A percentile compares a stretch with the other conserved stretches of the same genome.
These are phyloP conservation scores for Melanophora roralis DNA, from an alignment of 2,888 invertebrate genomes.

Conservation along the genomic window DNA sequence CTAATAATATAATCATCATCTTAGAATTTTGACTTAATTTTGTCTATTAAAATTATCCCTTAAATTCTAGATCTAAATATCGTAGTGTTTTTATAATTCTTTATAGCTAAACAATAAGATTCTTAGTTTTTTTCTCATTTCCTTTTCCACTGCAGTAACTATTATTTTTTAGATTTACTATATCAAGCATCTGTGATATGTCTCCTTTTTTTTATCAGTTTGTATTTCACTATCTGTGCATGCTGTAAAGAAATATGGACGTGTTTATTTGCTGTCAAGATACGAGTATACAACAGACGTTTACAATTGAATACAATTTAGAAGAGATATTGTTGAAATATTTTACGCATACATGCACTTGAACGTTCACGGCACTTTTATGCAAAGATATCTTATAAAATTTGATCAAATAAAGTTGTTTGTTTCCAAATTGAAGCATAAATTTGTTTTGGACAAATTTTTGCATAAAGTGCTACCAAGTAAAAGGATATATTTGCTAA, in stretches of 20 bases:
- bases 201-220: background rate
- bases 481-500: too few species aligned
- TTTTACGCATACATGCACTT: background rate
- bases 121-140: background rate
- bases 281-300: constrained; percentile 10
- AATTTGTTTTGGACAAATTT: too few species aligned
- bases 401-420: too few species aligned
- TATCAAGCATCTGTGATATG: background rate
- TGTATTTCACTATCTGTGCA: background rate
- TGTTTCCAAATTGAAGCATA: background rate
- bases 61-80: too few species aligned
- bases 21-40: too few species aligned
- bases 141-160: background rate
- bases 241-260: background rate
- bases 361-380: too few species aligned
- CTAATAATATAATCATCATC: too few species aligned
- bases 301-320: constrained; percentile 40
- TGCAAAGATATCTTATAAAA: too few species aligned
- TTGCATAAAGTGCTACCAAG: too few species aligned
- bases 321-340: background rate
- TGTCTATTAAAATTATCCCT: too few species aligned
- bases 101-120: too few species aligned
- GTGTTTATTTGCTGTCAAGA: constrained; percentile 48
- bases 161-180: background rate
- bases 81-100: too few species aligned